These are phyloP conservation scores for Nasonovia ribisnigri DNA, from an alignment of 2,888 invertebrate species.

Conservation along the genomic window DNA sequence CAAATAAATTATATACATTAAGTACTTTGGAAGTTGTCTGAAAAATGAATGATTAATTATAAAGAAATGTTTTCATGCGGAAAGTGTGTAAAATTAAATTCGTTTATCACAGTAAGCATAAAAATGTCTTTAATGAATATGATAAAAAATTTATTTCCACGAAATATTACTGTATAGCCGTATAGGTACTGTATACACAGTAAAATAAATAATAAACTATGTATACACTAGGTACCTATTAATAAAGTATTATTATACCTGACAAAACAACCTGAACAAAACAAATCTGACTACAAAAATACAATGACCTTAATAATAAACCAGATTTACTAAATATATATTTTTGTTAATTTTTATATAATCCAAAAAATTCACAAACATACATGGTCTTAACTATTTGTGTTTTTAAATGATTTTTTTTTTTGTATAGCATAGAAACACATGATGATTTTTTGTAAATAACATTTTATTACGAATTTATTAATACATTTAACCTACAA, in stretches of 20 bases:
- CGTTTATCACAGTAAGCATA: background rate
- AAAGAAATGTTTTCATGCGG: background rate
- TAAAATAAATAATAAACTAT: background rate
- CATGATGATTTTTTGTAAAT: background rate
- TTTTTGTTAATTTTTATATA: background rate
- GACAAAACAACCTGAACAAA: no score
- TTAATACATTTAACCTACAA: background rate
- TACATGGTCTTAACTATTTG: background rate
- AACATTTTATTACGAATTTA: background rate
- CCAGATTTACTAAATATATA: background rate
- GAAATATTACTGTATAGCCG: background rate
- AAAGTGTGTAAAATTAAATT: background rate
- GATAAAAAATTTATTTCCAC: background rate
- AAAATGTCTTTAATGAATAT: background rate
- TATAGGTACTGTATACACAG: background rate
- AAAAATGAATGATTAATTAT: background rate
- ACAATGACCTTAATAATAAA: background rate
- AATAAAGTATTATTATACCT: background rate
- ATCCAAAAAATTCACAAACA: background rate
- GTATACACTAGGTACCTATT: background rate
- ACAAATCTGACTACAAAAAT: background rate
- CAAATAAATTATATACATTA: background rate
- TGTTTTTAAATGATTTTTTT: background rate
- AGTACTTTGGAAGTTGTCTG: background rate
- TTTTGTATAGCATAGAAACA: background rate